These are phyloP conservation scores for Gallinago paraguaiae DNA, from an alignment of 2,113 vertebrate species.

Conservation along the genomic window DNA sequence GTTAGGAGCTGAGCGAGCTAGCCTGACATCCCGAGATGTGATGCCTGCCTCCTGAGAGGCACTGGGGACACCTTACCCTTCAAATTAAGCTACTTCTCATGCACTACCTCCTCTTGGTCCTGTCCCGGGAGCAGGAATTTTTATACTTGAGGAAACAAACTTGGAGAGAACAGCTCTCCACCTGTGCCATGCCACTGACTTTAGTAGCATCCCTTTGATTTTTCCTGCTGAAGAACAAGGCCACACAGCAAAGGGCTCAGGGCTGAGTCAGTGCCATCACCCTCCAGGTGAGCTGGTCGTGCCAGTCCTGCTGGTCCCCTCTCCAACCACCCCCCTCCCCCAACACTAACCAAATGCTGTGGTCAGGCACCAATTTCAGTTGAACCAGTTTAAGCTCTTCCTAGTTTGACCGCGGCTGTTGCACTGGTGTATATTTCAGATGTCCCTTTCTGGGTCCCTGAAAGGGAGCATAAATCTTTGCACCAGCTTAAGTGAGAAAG, in stretches of 20 bases:
- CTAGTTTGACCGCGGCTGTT: not conserved
- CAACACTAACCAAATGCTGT: rapidly evolving
- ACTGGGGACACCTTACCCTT: not conserved
- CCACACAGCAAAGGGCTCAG: not conserved
- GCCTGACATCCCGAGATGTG: not conserved
- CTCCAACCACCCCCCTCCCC: not conserved
- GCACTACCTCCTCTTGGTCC: not conserved
- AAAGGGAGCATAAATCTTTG: not conserved
- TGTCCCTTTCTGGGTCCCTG: too few species aligned
- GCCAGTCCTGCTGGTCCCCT: rapidly evolving
- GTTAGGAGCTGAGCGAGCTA: not conserved
- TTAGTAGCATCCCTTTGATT: not conserved
- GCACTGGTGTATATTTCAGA: not conserved
- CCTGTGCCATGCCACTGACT: not conserved
- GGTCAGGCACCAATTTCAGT: not conserved
- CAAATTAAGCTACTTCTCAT: not conserved
- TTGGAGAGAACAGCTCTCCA: not conserved
- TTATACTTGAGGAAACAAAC: not conserved
- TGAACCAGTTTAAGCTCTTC: rapidly evolving
- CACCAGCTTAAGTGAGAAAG: not conserved
- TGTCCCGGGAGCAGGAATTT: not conserved
- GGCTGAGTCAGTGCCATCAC: not conserved
- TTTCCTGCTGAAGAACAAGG: not conserved
- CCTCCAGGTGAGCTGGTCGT: not conserved
- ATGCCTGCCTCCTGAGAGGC: not conserved